Evolutionary conservation across 2,888 invertebrate species (phyloP).

Genomic region (Paralinhomoeus sp.): DNA sequence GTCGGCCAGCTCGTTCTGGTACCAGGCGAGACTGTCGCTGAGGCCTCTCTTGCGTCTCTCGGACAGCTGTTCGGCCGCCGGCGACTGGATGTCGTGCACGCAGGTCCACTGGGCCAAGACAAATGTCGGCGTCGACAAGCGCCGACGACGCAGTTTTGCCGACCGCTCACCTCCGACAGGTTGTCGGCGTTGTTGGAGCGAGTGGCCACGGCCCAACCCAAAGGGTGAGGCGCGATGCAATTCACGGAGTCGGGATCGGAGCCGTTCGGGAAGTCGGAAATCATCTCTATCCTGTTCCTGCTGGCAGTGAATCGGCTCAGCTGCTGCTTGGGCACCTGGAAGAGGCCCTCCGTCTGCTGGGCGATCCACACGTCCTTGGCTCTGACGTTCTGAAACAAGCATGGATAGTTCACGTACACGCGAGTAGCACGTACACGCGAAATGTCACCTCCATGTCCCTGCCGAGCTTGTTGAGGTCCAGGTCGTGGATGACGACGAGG

Average conservation of each 20-base stretch:
- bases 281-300: slow-evolving; percentile 63
- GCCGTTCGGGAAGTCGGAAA: slow-evolving; percentile 61
- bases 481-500: slow-evolving; percentile 63
- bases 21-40: too few relatives aligned
- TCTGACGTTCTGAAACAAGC: slow-evolving; percentile 33
- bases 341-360: slow-evolving; percentile 60
- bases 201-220: slow-evolving; percentile 66
- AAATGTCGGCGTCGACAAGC: slow-evolving; percentile 17
- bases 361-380: slow-evolving; percentile 67
- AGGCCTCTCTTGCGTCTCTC: too few relatives aligned
- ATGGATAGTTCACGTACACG: slow-evolving; percentile 2
- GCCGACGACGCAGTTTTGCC: too few relatives aligned
- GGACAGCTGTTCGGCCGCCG: background rate
- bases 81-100: slow-evolving; percentile 67
- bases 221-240: slow-evolving; percentile 64
- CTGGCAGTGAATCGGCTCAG: slow-evolving; percentile 49
- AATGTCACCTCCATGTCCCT: slow-evolving; percentile 58
- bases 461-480: slow-evolving; percentile 53
- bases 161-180: slow-evolving; percentile 62
- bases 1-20: too few relatives aligned
- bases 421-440: background rate
- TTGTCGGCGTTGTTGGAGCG: slow-evolving; percentile 66
- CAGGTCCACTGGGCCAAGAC: slow-evolving; percentile 87
- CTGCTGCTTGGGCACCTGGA: slow-evolving; percentile 31
- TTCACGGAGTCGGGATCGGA: slow-evolving; percentile 74